Percentiles rank a stretch among this genome's conserved stretches.
These are phyloP conservation scores for Cirrhinus molitorella DNA, from an alignment of 2,797 vertebrate species.

Conservation along the genomic window DNA sequence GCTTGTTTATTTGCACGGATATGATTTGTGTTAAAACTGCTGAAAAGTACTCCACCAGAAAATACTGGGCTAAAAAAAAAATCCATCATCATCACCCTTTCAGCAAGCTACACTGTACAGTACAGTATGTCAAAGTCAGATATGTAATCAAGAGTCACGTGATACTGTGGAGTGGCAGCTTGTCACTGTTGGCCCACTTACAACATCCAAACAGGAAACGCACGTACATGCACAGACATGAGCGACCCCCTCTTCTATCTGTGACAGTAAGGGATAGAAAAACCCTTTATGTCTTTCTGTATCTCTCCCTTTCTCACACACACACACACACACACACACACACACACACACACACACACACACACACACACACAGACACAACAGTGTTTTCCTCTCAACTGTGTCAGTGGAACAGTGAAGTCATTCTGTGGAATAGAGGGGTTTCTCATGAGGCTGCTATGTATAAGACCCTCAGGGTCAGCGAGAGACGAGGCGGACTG, in stretches of 20 bases:
- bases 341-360: conserved; percentile 6
- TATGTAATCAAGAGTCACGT: conserved; percentile 13
- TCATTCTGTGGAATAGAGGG: conserved; percentile 70
- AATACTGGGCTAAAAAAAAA: neutral
- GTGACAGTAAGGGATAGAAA: conserved; percentile 8
- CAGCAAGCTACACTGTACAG: neutral
- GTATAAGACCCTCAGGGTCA: conserved; percentile 36
- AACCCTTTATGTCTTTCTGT: conserved; percentile 23
- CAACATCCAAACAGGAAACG: neutral
- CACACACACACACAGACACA: conserved; percentile 4
- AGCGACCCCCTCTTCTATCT: neutral
- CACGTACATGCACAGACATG: conserved; percentile 40
- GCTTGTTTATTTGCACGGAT: neutral
- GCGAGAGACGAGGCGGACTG: conserved; percentile 31
- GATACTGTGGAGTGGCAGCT: neutral
- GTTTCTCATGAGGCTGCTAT: conserved; percentile 64
- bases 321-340: conserved; percentile 51
- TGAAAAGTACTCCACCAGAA: neutral
- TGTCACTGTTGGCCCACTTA: conserved; percentile 5
- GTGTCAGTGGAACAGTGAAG: conserved; percentile 65
- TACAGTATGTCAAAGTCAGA: conserved; percentile 21
- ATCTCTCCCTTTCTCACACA: conserved; percentile 41
- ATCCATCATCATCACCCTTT: neutral
- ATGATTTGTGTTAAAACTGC: neutral
- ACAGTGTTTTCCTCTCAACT: conserved; percentile 39